A percentile compares a stretch with the other conserved stretches of the same genome.
These are phyloP conservation scores for Neopelma chrysocephalum DNA, from an alignment of 2,797 vertebrate species.

Conservation along the genomic window DNA sequence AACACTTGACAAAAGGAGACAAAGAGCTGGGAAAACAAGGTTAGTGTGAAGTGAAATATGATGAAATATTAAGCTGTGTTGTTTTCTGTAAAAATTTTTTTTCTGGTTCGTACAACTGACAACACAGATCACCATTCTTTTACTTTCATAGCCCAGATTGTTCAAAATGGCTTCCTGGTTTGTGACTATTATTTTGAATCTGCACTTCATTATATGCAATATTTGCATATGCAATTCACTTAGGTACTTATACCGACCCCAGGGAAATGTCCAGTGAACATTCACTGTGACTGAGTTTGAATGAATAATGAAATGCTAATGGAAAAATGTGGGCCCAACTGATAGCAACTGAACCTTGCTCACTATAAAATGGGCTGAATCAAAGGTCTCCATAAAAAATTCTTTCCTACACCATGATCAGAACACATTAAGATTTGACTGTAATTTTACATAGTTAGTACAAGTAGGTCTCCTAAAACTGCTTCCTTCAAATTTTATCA, in stretches of 20 bases:
- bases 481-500: neutral
- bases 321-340: neutral
- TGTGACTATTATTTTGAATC: neutral
- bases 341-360: constrained; percentile 5
- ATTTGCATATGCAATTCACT: constrained; percentile 25
- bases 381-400: neutral
- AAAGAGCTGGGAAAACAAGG: neutral
- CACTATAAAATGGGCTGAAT: neutral
- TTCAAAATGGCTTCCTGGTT: neutral
- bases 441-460: neutral
- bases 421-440: neutral
- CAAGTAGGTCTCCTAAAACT: neutral
- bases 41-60: neutral
- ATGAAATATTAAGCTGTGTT: neutral
- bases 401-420: neutral
- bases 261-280: neutral
- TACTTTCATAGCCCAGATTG: neutral
- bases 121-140: neutral
- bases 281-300: neutral
- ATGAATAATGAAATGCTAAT: constrained; percentile 22
- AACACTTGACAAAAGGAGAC: neutral
- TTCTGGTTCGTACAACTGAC: neutral
- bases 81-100: neutral
- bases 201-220: neutral
- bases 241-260: neutral